A percentile compares a stretch with the other conserved stretches of the same genome.
Evolutionary conservation across 2,797 vertebrate species (phyloP).

Genomic region (Meriones psammophilus): DNA sequence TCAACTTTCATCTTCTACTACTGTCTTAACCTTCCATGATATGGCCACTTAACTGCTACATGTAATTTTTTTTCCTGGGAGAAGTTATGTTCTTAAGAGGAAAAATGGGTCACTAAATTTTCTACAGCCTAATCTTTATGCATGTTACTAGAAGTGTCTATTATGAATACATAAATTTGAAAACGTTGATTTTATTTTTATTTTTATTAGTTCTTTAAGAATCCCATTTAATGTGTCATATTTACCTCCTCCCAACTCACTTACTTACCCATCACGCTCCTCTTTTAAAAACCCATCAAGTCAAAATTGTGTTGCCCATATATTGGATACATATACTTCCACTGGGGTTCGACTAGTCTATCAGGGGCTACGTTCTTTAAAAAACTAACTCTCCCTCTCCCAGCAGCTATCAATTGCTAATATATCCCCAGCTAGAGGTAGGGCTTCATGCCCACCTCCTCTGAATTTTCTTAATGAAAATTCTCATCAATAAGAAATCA

Average conservation of each 20-base stretch:
- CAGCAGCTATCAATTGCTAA: neutral
- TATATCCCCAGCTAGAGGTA: neutral
- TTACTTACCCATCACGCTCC: neutral
- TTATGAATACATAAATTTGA: neutral
- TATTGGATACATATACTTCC: neutral
- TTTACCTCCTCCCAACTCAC: neutral
- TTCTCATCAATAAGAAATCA: constrained; percentile 1
- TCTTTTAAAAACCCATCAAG: neutral
- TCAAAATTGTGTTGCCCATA: neutral
- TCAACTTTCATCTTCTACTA: constrained; percentile 31
- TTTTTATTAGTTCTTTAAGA: neutral
- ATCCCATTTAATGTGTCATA: neutral
- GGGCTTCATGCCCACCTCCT: neutral
- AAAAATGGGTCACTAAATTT: neutral
- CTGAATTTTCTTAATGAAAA: neutral
- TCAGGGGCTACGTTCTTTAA: neutral
- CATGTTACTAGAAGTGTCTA: neutral
- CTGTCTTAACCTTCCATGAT: constrained; percentile 25
- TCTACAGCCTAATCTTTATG: neutral
- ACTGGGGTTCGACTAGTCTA: neutral
- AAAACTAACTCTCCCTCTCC: neutral
- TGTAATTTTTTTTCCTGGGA: constrained; percentile 5
- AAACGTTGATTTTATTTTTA: neutral
- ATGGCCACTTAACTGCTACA: neutral
- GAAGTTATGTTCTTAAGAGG: constrained; percentile 11